These are phyloP conservation scores for Pan paniscus DNA, from an alignment of 2,113 vertebrate genomes.

Conservation along the genomic window DNA sequence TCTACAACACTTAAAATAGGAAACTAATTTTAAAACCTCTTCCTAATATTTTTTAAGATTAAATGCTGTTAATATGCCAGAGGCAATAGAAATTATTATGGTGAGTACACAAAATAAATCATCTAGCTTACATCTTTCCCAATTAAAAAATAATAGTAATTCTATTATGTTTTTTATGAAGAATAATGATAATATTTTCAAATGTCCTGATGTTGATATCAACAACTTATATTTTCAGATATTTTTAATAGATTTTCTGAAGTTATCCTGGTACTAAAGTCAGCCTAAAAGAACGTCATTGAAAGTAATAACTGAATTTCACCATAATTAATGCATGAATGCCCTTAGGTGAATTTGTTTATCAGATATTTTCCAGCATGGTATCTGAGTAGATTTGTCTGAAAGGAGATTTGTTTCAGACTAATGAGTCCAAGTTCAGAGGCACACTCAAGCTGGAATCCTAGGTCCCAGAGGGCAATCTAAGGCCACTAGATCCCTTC, in stretches of 20 bases:
- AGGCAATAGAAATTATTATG: background rate
- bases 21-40: conserved; percentile 8
- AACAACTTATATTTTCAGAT: background rate
- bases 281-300: background rate
- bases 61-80: background rate
- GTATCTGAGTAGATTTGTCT: background rate
- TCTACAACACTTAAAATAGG: conserved; percentile 15
- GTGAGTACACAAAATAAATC: background rate
- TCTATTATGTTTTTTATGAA: background rate
- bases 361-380: background rate
- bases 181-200: background rate
- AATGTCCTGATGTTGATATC: background rate
- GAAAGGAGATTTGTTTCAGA: background rate
- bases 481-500: background rate
- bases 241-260: background rate
- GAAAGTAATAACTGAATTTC: background rate
- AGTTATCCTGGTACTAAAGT: background rate
- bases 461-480: background rate
- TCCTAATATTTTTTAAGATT: background rate
- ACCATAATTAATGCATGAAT: background rate
- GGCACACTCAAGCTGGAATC: background rate
- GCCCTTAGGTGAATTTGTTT: background rate
- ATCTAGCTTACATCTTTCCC: background rate
- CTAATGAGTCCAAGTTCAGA: background rate
- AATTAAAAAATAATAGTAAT: conserved; percentile 26